These are phyloP conservation scores for Lanistes nyassanus DNA, from an alignment of 1,140 invertebrate species.

Conservation along the genomic window DNA sequence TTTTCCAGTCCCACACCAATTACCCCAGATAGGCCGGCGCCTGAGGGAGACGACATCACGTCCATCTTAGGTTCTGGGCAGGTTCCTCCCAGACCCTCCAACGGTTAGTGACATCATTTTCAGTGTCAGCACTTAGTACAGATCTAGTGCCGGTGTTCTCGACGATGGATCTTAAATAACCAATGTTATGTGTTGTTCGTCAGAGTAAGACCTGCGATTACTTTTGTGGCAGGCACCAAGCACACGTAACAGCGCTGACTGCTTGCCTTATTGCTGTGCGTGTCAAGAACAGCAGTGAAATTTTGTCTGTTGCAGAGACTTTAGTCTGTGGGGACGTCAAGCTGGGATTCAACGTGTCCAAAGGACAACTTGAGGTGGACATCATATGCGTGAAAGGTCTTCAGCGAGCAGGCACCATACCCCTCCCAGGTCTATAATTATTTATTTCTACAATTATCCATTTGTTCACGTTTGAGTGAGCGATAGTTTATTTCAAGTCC, in stretches of 20 bases:
- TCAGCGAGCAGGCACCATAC: conserved; percentile 36
- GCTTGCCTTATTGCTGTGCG: no score
- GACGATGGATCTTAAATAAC: no score
- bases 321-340: conserved; percentile 78
- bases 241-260: no score
- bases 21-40: conserved; percentile 45
- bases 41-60: conserved; percentile 59
- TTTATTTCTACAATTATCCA: not conserved
- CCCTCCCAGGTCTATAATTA: conserved; percentile 46
- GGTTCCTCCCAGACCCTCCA: conserved; percentile 56
- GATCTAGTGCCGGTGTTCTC: no score
- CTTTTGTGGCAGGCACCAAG: no score
- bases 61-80: conserved; percentile 61
- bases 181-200: no score
- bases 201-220: no score
- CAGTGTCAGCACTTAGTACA: not conserved
- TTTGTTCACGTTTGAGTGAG: not conserved
- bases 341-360: conserved; percentile 87
- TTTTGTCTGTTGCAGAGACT: conserved; percentile 45
- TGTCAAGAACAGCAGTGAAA: no score
- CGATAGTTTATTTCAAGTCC: not conserved
- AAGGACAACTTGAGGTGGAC: conserved; percentile 91
- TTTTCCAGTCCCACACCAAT: conserved; percentile 30
- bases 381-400: conserved; percentile 76
- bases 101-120: conserved; percentile 38